Evolutionary conservation across 2,888 invertebrate genomes (phyloP).

Genomic region (Ornithoptera alexandrae): DNA sequence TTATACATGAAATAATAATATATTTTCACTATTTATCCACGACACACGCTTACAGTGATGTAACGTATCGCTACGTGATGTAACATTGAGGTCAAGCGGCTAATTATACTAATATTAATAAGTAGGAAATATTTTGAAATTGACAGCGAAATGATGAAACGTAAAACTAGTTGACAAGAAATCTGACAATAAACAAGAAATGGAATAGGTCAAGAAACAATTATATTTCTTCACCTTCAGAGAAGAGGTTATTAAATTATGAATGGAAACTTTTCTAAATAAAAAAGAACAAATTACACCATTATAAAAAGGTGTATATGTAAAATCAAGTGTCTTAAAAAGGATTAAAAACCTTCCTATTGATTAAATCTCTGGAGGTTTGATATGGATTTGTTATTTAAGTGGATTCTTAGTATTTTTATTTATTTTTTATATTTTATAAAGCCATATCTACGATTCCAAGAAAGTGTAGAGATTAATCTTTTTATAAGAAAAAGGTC

Average conservation of each 20-base stretch:
- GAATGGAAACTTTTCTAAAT: too few relatives aligned
- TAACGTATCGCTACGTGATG: neutral
- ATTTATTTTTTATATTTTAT: neutral
- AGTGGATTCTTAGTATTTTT: too few relatives aligned
- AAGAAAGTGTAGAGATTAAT: neutral
- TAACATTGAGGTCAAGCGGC: neutral
- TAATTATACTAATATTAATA: neutral
- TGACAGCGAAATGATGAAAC: neutral
- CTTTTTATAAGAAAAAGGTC: constrained; percentile 2
- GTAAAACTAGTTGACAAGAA: neutral
- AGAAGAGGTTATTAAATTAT: too few relatives aligned
- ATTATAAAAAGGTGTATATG: too few relatives aligned
- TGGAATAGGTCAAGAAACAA: too few relatives aligned
- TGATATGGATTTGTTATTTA: too few relatives aligned
- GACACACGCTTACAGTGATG: neutral
- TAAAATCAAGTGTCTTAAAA: too few relatives aligned
- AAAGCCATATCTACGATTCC: neutral
- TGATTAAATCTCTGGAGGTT: too few relatives aligned
- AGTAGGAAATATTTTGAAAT: neutral
- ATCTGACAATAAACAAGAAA: neutral
- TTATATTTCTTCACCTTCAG: too few relatives aligned
- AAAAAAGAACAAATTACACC: too few relatives aligned
- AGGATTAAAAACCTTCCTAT: too few relatives aligned
- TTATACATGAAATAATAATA: neutral
- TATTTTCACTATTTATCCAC: neutral